These are phyloP conservation scores for Presbytis comata DNA, from an alignment of 2,797 vertebrate species.

Conservation along the genomic window DNA sequence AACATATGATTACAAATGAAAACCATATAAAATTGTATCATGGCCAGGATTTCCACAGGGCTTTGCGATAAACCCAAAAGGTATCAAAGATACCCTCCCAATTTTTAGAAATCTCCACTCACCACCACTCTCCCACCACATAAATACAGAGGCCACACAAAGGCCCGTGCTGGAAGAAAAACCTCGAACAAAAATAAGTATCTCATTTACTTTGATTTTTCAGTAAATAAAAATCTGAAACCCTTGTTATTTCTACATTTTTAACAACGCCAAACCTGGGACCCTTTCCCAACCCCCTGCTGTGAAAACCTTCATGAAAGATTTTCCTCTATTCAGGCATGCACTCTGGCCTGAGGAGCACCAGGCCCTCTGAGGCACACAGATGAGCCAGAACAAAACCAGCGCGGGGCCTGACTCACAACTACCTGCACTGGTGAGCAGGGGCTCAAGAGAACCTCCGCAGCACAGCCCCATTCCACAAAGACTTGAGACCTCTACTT, in stretches of 20 bases:
- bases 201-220: background rate
- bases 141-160: background rate
- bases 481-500: background rate
- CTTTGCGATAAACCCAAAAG: background rate
- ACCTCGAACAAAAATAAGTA: background rate
- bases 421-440: background rate
- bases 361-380: background rate
- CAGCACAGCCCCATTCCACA: fast-evolving
- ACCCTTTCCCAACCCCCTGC: too few species aligned
- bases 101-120: background rate
- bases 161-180: background rate
- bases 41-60: background rate
- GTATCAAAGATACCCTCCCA: background rate
- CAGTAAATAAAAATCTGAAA: background rate
- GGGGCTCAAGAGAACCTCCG: too few species aligned
- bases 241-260: background rate
- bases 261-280: background rate
- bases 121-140: too few species aligned
- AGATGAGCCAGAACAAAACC: background rate
- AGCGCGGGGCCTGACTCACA: fast-evolving
- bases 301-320: background rate
- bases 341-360: too few species aligned
- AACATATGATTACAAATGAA: background rate
- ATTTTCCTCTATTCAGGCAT: fast-evolving
- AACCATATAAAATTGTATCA: background rate